Conservation (phyloP, 1,140 invertebrate species). For the Diploscapter pachys region DNA sequence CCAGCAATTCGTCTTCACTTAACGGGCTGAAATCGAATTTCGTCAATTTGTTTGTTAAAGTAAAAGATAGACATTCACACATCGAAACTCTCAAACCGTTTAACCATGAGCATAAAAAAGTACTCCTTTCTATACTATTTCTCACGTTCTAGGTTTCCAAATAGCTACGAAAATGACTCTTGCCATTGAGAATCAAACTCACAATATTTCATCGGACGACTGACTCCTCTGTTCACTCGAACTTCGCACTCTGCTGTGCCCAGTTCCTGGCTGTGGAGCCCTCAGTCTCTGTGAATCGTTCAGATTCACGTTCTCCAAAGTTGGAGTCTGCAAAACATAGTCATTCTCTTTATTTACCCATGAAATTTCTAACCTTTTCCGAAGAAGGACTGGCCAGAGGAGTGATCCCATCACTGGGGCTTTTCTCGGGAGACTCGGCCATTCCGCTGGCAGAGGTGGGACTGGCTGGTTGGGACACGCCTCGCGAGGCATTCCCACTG, state of each 20-base stretch:
- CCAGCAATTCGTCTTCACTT: constrained; percentile 19
- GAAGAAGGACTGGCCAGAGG: background rate
- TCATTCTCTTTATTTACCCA: background rate
- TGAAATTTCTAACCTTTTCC: background rate
- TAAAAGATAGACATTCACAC: background rate
- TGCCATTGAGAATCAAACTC: constrained; percentile 4
- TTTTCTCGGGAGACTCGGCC: background rate
- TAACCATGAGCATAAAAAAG: background rate
- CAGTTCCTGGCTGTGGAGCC: background rate
- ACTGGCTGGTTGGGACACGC: constrained; percentile 9
- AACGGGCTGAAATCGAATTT: constrained; percentile 8
- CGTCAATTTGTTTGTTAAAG: background rate
- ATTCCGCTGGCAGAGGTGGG: background rate
- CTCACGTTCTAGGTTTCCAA: background rate
- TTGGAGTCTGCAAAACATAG: constrained; percentile 21
- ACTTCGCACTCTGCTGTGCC: background rate
- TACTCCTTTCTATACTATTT: background rate
- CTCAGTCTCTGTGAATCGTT: background rate
- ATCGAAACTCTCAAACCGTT: background rate
- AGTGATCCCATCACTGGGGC: background rate
- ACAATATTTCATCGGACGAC: constrained; percentile 26
- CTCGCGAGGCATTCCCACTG: constrained; percentile 11
- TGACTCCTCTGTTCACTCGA: background rate
- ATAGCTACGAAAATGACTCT: background rate
- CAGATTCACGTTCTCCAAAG: constrained; percentile 23